A percentile compares a stretch with the other conserved stretches of the same genome.
phyloP scores from a whole-genome alignment of 2,113 vertebrate species.

The Mus spicilegus region DNA sequence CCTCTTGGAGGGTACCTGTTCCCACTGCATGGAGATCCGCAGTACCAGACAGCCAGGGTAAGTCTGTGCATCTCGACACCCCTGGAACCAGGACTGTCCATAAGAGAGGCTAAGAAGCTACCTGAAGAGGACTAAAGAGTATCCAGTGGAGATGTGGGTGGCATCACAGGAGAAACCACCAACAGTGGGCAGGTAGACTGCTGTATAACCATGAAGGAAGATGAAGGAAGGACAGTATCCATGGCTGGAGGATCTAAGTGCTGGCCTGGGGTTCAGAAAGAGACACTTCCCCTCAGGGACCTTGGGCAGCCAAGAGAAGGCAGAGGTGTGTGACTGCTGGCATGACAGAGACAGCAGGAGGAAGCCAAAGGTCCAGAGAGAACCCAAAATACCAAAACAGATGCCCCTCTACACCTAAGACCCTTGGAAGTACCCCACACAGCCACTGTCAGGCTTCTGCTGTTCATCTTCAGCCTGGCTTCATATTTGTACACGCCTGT shows the following conservation, averaged over 20 bases:
- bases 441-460: not conserved
- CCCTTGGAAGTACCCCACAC: not conserved
- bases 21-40: conserved; percentile 84
- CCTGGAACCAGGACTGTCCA: not conserved
- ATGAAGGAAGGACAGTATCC: not conserved
- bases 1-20: conserved; percentile 86
- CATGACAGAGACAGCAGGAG: not conserved
- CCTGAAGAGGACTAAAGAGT: not conserved
- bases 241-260: not conserved
- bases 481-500: too few species aligned
- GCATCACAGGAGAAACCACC: not conserved
- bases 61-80: conserved; percentile 39
- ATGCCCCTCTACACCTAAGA: not conserved
- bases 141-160: too few species aligned
- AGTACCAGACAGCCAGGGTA: conserved; percentile 85
- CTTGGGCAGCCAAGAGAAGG: not conserved
- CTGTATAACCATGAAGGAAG: not conserved
- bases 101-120: not conserved
- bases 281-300: not conserved
- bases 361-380: not conserved
- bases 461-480: not conserved
- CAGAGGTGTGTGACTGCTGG: not conserved
- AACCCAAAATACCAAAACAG: not conserved
- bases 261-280: not conserved
- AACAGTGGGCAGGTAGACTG: not conserved